phyloP scores from a whole-genome alignment of 2,888 invertebrate species.

The Saturnia japonica region DNA sequence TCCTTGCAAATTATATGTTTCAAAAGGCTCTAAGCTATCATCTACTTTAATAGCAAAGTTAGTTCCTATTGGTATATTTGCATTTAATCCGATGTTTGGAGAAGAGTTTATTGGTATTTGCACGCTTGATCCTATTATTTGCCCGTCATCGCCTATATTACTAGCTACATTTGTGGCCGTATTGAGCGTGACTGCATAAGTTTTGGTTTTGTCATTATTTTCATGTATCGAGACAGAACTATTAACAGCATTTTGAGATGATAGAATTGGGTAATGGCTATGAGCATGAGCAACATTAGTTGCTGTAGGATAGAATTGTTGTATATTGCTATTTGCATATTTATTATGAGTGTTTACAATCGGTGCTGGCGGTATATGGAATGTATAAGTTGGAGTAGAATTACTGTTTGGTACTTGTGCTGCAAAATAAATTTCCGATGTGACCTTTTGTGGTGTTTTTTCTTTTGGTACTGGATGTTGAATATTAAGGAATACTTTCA shows the following conservation, averaged over 20 bases:
- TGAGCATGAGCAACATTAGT: slow-evolving; percentile 29
- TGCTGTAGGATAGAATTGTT: slow-evolving; percentile 26
- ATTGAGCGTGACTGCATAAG: slow-evolving; percentile 66
- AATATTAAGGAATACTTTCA: slow-evolving; percentile 73
- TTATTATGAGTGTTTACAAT: slow-evolving; percentile 46
- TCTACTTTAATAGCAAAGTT: slow-evolving; percentile 77
- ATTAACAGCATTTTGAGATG: slow-evolving; percentile 50
- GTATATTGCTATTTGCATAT: slow-evolving; percentile 32
- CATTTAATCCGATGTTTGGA: slow-evolving; percentile 57
- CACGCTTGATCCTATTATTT: slow-evolving; percentile 66
- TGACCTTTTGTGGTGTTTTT: slow-evolving; percentile 69
- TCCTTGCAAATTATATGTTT: slow-evolving; percentile 56
- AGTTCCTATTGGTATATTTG: slow-evolving; percentile 76
- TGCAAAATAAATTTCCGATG: slow-evolving; percentile 78
- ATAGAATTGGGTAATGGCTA: slow-evolving; percentile 41
- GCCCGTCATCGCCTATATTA: slow-evolving; percentile 50
- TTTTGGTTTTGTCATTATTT: slow-evolving; percentile 51
- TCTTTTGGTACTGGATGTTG: slow-evolving; percentile 70
- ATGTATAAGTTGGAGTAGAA: slow-evolving; percentile 67
- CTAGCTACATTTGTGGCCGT: slow-evolving; percentile 66
- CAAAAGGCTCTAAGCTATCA: slow-evolving; percentile 60
- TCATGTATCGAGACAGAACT: slow-evolving; percentile 49
- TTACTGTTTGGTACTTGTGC: slow-evolving; percentile 66
- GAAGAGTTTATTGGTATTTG: slow-evolving; percentile 60
- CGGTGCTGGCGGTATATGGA: slow-evolving; percentile 60